Evolutionary conservation across 2,888 invertebrate genomes (phyloP).

Genomic region (Dinocampus coccinellae): DNA sequence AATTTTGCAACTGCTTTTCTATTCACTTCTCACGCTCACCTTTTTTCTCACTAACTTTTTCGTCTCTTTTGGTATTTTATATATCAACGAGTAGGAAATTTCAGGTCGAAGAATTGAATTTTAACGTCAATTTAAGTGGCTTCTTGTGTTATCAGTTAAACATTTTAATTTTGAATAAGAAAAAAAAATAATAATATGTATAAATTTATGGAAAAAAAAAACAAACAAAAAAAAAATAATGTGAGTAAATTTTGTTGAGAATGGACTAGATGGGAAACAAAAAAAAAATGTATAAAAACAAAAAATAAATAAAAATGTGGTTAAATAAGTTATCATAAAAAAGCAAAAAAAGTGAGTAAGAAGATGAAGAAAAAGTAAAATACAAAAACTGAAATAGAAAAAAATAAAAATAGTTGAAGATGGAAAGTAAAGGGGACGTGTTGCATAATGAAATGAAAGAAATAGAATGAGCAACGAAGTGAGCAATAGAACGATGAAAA

Average conservation of each 20-base stretch:
- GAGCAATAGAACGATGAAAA: no score
- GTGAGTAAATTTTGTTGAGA: neutral
- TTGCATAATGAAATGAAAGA: neutral
- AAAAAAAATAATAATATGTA: no score
- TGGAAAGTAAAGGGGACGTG: neutral
- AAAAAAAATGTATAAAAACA: no score
- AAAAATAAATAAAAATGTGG: neutral
- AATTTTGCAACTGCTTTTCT: neutral
- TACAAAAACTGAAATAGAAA: neutral
- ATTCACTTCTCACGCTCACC: neutral
- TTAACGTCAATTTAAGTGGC: slow-evolving; percentile 26
- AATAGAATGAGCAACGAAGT: neutral
- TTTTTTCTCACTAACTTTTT: neutral
- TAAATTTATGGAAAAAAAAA: no score
- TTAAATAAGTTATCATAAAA: neutral
- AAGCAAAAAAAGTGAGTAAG: neutral
- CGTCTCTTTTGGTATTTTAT: neutral
- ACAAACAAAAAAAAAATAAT: neutral
- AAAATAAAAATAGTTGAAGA: neutral
- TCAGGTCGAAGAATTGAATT: neutral
- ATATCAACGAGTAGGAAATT: neutral
- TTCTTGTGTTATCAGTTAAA: slow-evolving; percentile 36
- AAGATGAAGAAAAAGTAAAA: neutral
- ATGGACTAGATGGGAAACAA: no score
- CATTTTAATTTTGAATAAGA: slow-evolving; percentile 16